Conservation (phyloP, 2,113 vertebrate species). For the Aramus guarauna region DNA sequence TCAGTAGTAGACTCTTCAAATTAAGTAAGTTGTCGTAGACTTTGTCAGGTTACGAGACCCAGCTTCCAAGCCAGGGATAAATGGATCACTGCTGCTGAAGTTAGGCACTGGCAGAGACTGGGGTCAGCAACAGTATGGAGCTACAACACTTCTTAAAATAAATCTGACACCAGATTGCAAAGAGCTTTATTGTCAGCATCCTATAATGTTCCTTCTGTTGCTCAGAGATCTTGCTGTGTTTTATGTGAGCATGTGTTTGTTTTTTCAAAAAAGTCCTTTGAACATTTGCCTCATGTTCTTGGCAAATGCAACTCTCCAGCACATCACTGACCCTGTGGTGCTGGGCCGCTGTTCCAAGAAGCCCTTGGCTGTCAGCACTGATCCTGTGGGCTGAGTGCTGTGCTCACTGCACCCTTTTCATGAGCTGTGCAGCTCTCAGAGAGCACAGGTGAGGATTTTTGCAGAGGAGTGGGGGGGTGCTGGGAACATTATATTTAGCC, state of each 20-base stretch:
- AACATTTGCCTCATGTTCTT: not conserved
- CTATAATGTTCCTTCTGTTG: constrained; percentile 32
- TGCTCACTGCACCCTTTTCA: not conserved
- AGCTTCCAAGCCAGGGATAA: not conserved
- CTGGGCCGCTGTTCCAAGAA: not conserved
- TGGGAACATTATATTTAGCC: not conserved
- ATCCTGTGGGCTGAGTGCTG: not conserved
- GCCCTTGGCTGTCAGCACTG: not conserved
- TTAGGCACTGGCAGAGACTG: not conserved
- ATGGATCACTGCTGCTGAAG: not conserved
- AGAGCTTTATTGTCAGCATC: constrained; percentile 41
- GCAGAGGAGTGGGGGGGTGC: not conserved
- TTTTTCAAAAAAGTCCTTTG: not conserved
- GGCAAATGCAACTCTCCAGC: not conserved
- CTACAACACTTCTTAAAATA: constrained; percentile 19
- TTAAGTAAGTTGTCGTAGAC: not conserved
- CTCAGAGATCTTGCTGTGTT: constrained; percentile 14
- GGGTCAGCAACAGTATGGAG: not conserved
- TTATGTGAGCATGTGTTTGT: not conserved
- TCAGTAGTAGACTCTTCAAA: not conserved
- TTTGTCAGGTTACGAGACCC: not conserved
- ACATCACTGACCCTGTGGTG: not conserved
- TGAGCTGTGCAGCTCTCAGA: not conserved
- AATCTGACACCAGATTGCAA: constrained; percentile 31
- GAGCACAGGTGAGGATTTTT: not conserved